Conservation (phyloP, 2,113 vertebrate species). For the Sinocyclocheilus grahami region DNA sequence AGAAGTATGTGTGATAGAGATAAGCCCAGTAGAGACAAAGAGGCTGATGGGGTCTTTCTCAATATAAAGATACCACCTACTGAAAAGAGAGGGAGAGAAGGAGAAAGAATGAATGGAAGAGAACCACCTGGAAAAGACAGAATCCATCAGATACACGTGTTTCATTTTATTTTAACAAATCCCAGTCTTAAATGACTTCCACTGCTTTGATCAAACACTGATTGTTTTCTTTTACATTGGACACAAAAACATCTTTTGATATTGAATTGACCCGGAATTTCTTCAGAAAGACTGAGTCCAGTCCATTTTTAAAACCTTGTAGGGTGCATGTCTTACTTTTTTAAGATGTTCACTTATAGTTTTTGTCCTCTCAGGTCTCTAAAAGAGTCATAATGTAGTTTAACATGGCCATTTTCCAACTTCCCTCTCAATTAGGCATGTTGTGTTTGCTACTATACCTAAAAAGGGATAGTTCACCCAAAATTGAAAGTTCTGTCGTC, state of each 20-base stretch:
- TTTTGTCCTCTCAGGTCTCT: not conserved
- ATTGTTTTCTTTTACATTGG: not conserved
- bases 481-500: too few relatives aligned
- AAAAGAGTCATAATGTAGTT: not conserved
- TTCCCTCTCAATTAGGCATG: too few relatives aligned
- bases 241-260: not conserved
- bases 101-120: not conserved
- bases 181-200: not conserved
- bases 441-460: not conserved
- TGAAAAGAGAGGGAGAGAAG: not conserved
- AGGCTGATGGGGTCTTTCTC: not conserved
- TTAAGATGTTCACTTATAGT: not conserved
- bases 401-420: not conserved
- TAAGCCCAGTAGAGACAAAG: constrained; percentile 27
- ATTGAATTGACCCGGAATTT: not conserved
- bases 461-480: too few relatives aligned
- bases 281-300: too few relatives aligned
- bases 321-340: not conserved
- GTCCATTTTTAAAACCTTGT: not conserved
- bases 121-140: not conserved
- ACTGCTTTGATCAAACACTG: not conserved
- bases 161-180: not conserved
- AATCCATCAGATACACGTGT: too few relatives aligned
- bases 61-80: not conserved
- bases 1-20: constrained; percentile 40